A percentile compares a stretch with the other conserved stretches of the same genome.
Conservation (phyloP, 2,888 invertebrate species). For the Ptychoptera contaminata region DNA sequence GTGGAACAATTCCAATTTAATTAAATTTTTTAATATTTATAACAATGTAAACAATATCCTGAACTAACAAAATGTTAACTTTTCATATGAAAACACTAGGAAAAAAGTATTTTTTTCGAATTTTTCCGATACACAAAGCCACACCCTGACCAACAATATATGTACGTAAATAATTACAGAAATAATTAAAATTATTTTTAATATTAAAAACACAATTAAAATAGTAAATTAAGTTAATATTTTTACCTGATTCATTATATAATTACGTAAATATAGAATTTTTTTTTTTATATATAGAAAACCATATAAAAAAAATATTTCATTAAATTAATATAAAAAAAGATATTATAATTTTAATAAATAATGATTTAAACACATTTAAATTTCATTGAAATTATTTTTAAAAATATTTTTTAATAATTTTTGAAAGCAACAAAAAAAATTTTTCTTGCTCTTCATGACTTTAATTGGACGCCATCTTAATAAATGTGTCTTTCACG, state of each 20-base stretch:
- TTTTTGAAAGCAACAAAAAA: no score
- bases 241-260: constrained; percentile 5
- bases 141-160: constrained; percentile 2
- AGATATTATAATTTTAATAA: not conserved
- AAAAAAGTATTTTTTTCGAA: not conserved
- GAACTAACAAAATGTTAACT: not conserved
- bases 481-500: no score
- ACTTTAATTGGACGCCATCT: no score
- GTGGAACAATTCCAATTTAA: constrained; percentile 33
- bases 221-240: not conserved
- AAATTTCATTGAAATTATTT: not conserved
- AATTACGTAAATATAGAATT: constrained; percentile 1
- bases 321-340: not conserved
- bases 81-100: not conserved
- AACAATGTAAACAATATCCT: constrained; percentile 3
- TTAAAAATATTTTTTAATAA: no score
- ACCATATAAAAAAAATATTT: not conserved
- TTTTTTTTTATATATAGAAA: not conserved
- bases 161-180: not conserved
- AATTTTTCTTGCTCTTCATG: no score
- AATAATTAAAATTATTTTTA: not conserved
- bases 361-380: constrained; percentile 3
- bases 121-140: constrained; percentile 3
- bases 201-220: not conserved
- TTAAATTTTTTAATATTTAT: constrained; percentile 10